Conservation (phyloP, 1,140 invertebrate species). For the Euglossa dilemma region DNA sequence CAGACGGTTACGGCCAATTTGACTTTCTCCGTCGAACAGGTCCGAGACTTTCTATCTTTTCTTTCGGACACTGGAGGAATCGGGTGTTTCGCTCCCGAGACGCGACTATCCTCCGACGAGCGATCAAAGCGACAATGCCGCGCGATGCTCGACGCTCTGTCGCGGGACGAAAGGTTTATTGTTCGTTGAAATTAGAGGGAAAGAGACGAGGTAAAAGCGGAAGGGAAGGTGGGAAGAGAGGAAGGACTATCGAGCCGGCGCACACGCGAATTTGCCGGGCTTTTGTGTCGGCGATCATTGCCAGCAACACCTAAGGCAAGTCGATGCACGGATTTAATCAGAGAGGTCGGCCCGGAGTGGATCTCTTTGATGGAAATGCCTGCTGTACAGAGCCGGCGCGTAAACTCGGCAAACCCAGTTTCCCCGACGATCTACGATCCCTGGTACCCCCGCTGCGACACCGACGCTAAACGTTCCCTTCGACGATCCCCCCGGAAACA, state of each 20-base stretch:
- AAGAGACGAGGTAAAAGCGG: neutral
- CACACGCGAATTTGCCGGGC: neutral
- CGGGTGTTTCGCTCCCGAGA: too few species aligned
- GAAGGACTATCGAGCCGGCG: neutral
- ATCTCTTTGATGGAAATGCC: constrained; percentile 35
- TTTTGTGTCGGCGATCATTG: constrained; percentile 25
- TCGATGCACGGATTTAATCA: constrained; percentile 43
- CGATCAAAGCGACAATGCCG: neutral
- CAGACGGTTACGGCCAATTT: neutral
- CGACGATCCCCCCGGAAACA: neutral
- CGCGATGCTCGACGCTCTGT: neutral
- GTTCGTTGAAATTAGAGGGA: neutral
- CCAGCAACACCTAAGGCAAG: constrained; percentile 20
- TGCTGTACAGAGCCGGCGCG: neutral
- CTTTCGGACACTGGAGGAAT: too few species aligned
- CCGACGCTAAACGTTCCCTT: neutral
- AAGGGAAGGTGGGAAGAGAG: neutral
- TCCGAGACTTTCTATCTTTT: neutral
- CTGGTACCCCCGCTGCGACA: neutral
- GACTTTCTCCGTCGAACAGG: neutral
- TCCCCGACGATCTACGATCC: constrained; percentile 15
- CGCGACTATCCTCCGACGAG: too few species aligned
- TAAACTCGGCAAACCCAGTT: constrained; percentile 18
- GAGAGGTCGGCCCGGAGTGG: constrained; percentile 5
- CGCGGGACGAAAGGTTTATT: neutral